phyloP scores from a whole-genome alignment of 2,113 vertebrate genomes.

The Parus major region DNA sequence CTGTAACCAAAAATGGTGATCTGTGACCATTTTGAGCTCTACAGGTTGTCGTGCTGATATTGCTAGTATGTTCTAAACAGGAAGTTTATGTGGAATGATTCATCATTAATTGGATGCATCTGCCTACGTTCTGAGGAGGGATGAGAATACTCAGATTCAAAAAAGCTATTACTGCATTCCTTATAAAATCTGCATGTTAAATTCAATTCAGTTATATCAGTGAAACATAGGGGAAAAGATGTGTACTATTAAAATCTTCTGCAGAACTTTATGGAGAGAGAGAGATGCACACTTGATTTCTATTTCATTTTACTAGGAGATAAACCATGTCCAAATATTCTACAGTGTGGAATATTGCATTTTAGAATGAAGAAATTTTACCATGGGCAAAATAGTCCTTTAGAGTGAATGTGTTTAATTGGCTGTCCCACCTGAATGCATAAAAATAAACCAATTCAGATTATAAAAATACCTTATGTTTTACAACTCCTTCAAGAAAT shows the following conservation, averaged over 20 bases:
- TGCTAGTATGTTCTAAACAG: constrained; percentile 19
- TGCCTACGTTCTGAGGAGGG: constrained; percentile 23
- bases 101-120: constrained; percentile 56
- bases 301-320: not conserved
- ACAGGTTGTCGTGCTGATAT: not conserved
- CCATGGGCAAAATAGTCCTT: not conserved
- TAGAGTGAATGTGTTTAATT: not conserved
- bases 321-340: not conserved
- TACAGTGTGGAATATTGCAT: not conserved
- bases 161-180: not conserved
- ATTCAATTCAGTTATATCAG: not conserved
- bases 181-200: not conserved
- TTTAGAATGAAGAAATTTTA: not conserved
- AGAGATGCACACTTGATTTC: not conserved
- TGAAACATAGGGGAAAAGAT: not conserved
- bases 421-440: not conserved
- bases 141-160: constrained; percentile 40
- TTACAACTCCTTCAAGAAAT: constrained; percentile 67
- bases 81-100: constrained; percentile 51
- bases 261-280: not conserved
- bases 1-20: not conserved
- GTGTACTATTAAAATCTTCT: not conserved
- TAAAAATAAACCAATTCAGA: constrained; percentile 33
- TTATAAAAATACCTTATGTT: constrained; percentile 66
- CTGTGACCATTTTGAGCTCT: not conserved